A percentile compares a stretch with the other conserved stretches of the same genome.
phyloP scores from a whole-genome alignment of 2,888 invertebrate species.

The Nomada fucata region DNA sequence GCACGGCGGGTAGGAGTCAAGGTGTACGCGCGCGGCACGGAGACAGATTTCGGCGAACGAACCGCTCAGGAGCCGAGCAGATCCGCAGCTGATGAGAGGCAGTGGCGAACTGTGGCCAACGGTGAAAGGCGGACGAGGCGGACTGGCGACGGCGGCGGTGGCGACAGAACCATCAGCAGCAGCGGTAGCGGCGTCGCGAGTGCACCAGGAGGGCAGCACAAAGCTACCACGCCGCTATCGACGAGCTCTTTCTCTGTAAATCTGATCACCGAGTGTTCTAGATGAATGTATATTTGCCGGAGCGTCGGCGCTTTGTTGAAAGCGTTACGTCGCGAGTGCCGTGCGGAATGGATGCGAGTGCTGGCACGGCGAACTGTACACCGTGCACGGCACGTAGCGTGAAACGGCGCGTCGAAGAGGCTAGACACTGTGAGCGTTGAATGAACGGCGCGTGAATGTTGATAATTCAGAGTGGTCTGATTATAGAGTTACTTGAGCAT shows the following conservation, averaged over 20 bases:
- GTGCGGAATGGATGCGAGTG: no score
- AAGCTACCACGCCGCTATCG: slow-evolving; percentile 30
- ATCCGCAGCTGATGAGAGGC: slow-evolving; percentile 74
- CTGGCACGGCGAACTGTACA: no score
- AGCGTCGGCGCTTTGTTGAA: not conserved
- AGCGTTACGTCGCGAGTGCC: no score
- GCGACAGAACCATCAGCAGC: slow-evolving; percentile 31
- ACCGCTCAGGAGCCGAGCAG: slow-evolving; percentile 19
- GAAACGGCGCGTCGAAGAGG: no score
- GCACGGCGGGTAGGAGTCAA: not conserved
- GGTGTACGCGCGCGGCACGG: slow-evolving; percentile 3
- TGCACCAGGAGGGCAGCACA: slow-evolving; percentile 33
- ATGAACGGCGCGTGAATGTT: no score
- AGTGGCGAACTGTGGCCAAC: slow-evolving; percentile 77
- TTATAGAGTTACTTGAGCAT: no score
- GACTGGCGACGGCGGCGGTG: slow-evolving; percentile 24
- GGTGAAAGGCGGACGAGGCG: slow-evolving; percentile 73
- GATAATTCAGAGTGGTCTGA: no score
- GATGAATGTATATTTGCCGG: slow-evolving; percentile 10
- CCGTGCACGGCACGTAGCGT: no score
- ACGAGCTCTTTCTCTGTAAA: slow-evolving; percentile 5
- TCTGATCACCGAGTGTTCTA: slow-evolving; percentile 11
- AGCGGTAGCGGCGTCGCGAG: slow-evolving; percentile 35
- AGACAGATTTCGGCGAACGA: not conserved
- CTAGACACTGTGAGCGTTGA: no score